Conservation (phyloP, 2,113 vertebrate species). For the Brachyhypopomus occidentalis region DNA sequence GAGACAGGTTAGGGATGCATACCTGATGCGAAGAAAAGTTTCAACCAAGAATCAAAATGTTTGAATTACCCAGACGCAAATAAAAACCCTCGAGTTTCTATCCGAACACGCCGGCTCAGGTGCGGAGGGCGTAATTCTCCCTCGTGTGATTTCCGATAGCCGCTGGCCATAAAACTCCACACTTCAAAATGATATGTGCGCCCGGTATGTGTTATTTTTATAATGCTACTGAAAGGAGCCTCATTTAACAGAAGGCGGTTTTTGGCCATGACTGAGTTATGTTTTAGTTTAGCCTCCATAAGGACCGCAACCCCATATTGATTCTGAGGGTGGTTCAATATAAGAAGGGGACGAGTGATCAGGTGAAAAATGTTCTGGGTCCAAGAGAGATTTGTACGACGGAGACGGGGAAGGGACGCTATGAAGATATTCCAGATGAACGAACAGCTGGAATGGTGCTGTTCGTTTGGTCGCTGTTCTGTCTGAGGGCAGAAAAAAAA, state of each 20-base stretch:
- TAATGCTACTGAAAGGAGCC: conserved; percentile 63
- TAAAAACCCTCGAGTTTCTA: no score
- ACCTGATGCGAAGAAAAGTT: conserved; percentile 16
- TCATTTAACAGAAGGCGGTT: conserved; percentile 56
- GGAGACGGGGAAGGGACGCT: conserved; percentile 64
- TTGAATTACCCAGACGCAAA: conserved; percentile 15
- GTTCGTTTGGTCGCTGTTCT: conserved; percentile 35
- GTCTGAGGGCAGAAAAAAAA: conserved; percentile 7
- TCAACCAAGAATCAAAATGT: conserved; percentile 1
- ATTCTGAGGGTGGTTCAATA: conserved; percentile 73
- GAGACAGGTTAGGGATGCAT: conserved; percentile 13
- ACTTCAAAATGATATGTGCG: conserved; percentile 37
- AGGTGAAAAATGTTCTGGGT: conserved; percentile 73
- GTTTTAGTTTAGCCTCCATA: conserved; percentile 72
- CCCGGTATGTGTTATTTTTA: conserved; percentile 58
- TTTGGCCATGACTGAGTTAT: conserved; percentile 69
- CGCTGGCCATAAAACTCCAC: background rate
- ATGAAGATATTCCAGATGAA: conserved; percentile 53
- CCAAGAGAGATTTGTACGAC: conserved; percentile 68
- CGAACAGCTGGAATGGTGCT: conserved; percentile 28
- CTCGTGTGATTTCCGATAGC: conserved; percentile 3
- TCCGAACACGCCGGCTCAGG: no score
- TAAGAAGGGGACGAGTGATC: conserved; percentile 68
- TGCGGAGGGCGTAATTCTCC: background rate
- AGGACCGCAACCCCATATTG: conserved; percentile 66